phyloP scores from a whole-genome alignment of 2,888 invertebrate genomes.

The Phaedon cochleariae region DNA sequence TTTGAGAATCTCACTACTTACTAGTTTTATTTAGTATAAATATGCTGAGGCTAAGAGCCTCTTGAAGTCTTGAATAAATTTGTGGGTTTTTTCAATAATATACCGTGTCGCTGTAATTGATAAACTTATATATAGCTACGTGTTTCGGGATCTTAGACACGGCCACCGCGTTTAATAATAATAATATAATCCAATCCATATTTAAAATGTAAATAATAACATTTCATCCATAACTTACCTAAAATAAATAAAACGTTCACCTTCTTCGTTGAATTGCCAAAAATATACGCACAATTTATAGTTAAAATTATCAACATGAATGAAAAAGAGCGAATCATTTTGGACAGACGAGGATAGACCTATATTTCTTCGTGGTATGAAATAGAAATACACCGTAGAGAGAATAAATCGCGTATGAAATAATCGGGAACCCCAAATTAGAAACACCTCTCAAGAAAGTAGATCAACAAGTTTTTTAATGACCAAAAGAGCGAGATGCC shows the following conservation, averaged over 20 bases:
- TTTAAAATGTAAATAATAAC: neutral
- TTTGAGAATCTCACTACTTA: no score
- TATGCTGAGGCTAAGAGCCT: no score
- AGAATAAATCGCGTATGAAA: no score
- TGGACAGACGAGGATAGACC: neutral
- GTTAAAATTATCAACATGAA: neutral
- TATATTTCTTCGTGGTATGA: no score
- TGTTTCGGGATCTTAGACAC: neutral
- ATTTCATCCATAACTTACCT: neutral
- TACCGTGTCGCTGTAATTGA: no score
- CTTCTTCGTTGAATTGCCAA: neutral
- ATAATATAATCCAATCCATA: neutral
- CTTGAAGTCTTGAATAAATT: no score
- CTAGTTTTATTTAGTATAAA: no score
- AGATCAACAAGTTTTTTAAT: neutral
- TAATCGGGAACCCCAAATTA: no score
- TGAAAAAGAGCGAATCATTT: neutral
- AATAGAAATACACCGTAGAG: no score
- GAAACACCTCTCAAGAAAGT: neutral
- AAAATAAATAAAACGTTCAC: neutral
- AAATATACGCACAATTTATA: neutral
- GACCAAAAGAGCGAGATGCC: no score
- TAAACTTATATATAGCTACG: neutral
- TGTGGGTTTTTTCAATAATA: no score
- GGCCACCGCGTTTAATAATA: no score